These are phyloP conservation scores for Psylliodes chrysocephalus DNA, from an alignment of 2,888 invertebrate species.

Conservation along the genomic window DNA sequence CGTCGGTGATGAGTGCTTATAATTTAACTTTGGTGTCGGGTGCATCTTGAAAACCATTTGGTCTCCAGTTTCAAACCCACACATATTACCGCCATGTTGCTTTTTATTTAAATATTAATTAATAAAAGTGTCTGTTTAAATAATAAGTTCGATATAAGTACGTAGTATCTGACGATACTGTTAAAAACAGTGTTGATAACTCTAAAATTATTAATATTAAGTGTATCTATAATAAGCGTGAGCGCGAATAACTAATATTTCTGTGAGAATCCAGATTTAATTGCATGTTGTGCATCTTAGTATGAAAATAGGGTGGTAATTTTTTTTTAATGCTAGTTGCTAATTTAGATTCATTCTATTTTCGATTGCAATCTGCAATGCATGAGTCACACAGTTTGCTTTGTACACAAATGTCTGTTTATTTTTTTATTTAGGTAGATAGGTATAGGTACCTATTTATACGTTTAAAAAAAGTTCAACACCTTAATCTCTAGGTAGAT, in stretches of 20 bases:
- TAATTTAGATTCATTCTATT: slow-evolving; percentile 7
- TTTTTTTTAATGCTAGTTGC: neutral
- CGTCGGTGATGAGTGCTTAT: neutral
- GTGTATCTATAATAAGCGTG: too few relatives aligned
- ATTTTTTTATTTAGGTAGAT: too few relatives aligned
- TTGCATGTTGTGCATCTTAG: too few relatives aligned
- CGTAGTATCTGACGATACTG: too few relatives aligned
- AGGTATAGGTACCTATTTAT: too few relatives aligned
- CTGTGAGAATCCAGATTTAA: too few relatives aligned
- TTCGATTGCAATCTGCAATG: neutral
- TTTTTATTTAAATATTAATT: slow-evolving; percentile 23
- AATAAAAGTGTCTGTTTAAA: slow-evolving; percentile 23
- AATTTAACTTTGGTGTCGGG: slow-evolving; percentile 30
- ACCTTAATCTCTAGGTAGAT: too few relatives aligned
- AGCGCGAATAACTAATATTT: too few relatives aligned
- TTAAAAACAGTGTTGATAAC: too few relatives aligned
- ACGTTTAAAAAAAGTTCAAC: too few relatives aligned
- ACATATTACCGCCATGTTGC: slow-evolving; percentile 26
- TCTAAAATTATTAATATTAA: too few relatives aligned
- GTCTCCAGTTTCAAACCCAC: slow-evolving; percentile 16
- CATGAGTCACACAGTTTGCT: slow-evolving; percentile 9
- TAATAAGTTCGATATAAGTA: too few relatives aligned
- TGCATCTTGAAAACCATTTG: slow-evolving; percentile 15
- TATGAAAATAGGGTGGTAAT: neutral
- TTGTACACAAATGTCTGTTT: neutral